Evolutionary conservation across 1,140 invertebrate genomes (phyloP), one percentile per base, ranked within the genome.

Genomic region (Parasteatoda tepidariorum): DNA sequence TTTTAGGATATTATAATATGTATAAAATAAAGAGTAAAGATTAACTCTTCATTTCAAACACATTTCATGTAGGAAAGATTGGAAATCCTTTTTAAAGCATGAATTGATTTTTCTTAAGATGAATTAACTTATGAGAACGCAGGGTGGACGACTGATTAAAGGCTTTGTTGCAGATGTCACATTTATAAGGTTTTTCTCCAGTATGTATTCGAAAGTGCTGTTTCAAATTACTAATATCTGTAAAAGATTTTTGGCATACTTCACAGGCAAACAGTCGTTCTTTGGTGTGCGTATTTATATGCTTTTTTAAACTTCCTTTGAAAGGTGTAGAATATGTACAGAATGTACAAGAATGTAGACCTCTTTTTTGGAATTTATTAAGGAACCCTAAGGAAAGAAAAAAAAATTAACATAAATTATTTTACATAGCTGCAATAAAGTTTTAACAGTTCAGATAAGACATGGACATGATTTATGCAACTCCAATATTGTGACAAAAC

Each of bases 211-310:
- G 70, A 28, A 79, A 70, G n/a, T 79, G 75, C 15, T 70, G 59
- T n/a, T 64, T 96, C 78, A 96, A 90, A 87, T 96, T 94, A 86
- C 94, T 95, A 88, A 96, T 95, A 6, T 95, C 95, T 0, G 95
- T 95, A 86, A 96, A 96, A 1, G 94, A 94, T 30, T 79, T 79
- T 34, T 64, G 38, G 28, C 75, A 79, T 3, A 79, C 57, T 24
- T 79, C 38, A 41, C 75, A 79, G 30, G 28, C 18, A 70, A 34
- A 79, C 24, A 61, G 75, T 24, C 68, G 70, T 34, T 66, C 75
- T 28, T 57, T 57, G 1, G 15, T 28, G 28, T 61, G 59, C 15
- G 11, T 28, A n/a, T 61, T 22, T 11, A 48, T 2, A 18, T 48
- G 38, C 9, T 9, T 48, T 18, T 48, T 4, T 18, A 48, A 13